Percentiles rank a stretch among this genome's conserved stretches.
Evolutionary conservation across 2,888 invertebrate genomes (phyloP).

Genomic region (Tenthredo scrophulariae): DNA sequence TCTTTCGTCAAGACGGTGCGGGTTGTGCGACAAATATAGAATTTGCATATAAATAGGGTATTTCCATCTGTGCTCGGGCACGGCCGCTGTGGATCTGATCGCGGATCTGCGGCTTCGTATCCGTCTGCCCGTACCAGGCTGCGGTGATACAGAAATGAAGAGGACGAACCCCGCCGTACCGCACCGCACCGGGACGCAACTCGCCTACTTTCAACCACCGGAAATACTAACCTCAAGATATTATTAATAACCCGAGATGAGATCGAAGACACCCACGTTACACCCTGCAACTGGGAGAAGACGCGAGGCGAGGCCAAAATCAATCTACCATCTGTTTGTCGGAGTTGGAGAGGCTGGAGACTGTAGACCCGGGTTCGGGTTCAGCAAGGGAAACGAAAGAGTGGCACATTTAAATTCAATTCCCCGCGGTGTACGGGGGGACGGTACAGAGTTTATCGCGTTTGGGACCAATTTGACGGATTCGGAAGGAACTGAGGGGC

Average conservation of each 20-base stretch:
- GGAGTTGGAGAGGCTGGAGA: conserved; percentile 49
- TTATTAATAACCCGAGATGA: conserved; percentile 77
- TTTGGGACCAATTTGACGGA: conserved; percentile 71
- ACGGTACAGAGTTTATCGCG: conserved; percentile 68
- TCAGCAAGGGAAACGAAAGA: conserved; percentile 54
- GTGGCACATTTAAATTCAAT: conserved; percentile 73
- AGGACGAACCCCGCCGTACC: conserved; percentile 56
- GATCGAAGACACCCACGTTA: conserved; percentile 72
- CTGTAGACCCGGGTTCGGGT: conserved; percentile 19
- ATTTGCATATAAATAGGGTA: conserved; percentile 86
- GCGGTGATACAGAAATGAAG: conserved; percentile 77
- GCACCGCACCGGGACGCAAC: conserved; percentile 8
- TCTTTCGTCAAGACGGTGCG: conserved; percentile 65
- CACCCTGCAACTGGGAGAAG: conserved; percentile 53
- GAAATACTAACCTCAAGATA: conserved; percentile 77
- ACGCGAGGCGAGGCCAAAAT: conserved; percentile 68
- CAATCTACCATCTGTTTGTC: conserved; percentile 74
- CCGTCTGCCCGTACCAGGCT: conserved; percentile 55
- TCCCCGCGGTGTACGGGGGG: conserved; percentile 64
- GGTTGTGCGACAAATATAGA: conserved; percentile 82
- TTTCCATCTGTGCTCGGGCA: conserved; percentile 82
- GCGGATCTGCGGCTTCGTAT: conserved; percentile 55
- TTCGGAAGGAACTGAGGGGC: conserved; percentile 51
- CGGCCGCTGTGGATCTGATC: conserved; percentile 61
- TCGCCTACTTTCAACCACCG: conserved; percentile 59